Conservation (phyloP, 2,797 vertebrate species). For the Taenioides sp. region DNA sequence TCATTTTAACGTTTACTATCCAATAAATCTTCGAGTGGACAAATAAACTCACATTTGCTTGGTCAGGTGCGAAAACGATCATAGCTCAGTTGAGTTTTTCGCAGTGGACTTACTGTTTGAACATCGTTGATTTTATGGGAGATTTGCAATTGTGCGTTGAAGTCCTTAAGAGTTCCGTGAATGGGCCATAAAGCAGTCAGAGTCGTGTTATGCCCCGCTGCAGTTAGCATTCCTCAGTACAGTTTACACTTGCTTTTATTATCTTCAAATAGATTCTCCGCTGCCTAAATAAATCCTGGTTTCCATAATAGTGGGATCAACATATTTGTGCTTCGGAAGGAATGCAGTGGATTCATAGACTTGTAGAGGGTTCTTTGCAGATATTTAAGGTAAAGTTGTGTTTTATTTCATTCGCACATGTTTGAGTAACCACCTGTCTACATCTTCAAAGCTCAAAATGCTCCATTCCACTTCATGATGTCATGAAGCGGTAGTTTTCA, state of each 20-base stretch:
- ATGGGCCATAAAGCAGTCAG: conserved; percentile 8
- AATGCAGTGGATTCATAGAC: neutral
- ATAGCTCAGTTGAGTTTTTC: neutral
- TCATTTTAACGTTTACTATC: conserved; percentile 38
- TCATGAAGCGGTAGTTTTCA: no score
- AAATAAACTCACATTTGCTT: conserved; percentile 14
- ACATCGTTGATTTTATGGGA: conserved; percentile 20
- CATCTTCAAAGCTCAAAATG: no score
- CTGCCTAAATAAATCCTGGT: conserved; percentile 10
- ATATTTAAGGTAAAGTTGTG: neutral
- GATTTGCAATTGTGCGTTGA: conserved; percentile 7
- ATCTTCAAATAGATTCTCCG: conserved; percentile 4
- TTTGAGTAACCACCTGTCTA: no score
- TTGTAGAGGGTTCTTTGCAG: neutral
- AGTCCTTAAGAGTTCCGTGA: conserved; percentile 14
- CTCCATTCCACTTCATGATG: no score
- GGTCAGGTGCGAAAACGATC: neutral
- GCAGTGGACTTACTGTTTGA: neutral
- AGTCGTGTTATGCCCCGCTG: neutral
- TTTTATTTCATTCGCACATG: no score
- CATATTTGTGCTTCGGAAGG: neutral
- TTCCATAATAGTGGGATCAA: conserved; percentile 9
- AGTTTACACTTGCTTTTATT: conserved; percentile 6
- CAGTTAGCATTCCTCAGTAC: conserved; percentile 1
- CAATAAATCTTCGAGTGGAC: conserved; percentile 41